phyloP scores from a whole-genome alignment of 92 coral and sea anemone species.

The Meandrina meandrites region DNA sequence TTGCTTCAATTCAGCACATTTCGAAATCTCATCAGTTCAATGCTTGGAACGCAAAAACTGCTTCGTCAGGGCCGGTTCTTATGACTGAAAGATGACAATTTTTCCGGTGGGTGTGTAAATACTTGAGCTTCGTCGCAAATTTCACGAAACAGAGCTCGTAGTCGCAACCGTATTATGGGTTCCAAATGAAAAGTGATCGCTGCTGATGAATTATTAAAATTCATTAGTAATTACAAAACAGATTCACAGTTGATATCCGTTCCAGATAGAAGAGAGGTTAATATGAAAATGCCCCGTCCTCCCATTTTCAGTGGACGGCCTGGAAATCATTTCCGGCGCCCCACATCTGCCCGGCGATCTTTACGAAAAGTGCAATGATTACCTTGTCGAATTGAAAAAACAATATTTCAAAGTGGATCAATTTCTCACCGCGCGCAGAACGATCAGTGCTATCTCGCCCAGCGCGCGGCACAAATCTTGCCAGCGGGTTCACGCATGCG shows the following conservation, averaged over 20 bases:
- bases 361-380: background rate
- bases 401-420: conserved; percentile 16
- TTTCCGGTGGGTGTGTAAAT: background rate
- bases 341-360: background rate
- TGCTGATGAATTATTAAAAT: background rate
- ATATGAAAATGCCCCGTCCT: background rate
- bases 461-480: conserved; percentile 7
- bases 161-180: background rate
- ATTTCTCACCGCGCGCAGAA: background rate
- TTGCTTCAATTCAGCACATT: background rate
- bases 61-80: conserved; percentile 31
- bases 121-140: conserved; percentile 1
- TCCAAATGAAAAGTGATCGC: conserved; percentile 1
- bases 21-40: background rate
- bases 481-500: conserved; percentile 11
- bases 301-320: too few relatives aligned
- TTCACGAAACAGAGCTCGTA: background rate
- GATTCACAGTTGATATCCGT: background rate
- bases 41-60: conserved; percentile 1
- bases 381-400: background rate
- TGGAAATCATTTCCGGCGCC: background rate
- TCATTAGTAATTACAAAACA: background rate
- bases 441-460: background rate
- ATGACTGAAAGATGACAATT: background rate
- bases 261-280: background rate